Percentiles rank a stretch among this genome's conserved stretches.
Evolutionary conservation across 2,797 vertebrate species (phyloP).

Genomic region (Hyperoplus lanceolatus): DNA sequence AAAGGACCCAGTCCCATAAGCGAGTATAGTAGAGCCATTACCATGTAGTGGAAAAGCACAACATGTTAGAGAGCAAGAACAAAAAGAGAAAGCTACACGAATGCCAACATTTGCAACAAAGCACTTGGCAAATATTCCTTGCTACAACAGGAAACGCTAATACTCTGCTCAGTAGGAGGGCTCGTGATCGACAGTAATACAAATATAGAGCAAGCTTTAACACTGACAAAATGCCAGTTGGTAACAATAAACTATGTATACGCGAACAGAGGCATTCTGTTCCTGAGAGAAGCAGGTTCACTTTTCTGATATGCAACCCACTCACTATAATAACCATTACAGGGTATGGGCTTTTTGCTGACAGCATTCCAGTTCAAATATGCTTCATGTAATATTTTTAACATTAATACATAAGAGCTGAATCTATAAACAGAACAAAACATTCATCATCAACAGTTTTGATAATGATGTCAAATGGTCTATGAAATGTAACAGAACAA

Average conservation of each 20-base stretch:
- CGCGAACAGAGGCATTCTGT: slow-evolving; percentile 23
- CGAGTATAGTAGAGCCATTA: too few relatives aligned
- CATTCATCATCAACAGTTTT: background rate
- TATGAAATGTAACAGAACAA: background rate
- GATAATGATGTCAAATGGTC: background rate
- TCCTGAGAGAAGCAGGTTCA: slow-evolving; percentile 17
- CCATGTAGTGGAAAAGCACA: too few relatives aligned
- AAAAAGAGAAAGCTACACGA: slow-evolving; percentile 11
- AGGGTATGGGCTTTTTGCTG: background rate
- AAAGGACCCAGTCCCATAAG: too few relatives aligned
- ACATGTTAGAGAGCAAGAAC: background rate
- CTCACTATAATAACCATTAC: background rate
- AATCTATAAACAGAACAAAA: background rate
- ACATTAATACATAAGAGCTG: background rate
- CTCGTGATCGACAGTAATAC: slow-evolving; percentile 48
- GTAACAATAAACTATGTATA: slow-evolving; percentile 21
- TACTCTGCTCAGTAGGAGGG: slow-evolving; percentile 20
- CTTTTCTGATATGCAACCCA: slow-evolving; percentile 11
- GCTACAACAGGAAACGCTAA: slow-evolving; percentile 29
- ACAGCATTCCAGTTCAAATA: background rate
- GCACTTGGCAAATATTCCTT: slow-evolving; percentile 30
- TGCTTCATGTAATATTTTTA: background rate
- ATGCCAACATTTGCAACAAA: slow-evolving; percentile 18
- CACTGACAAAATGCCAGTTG: slow-evolving; percentile 27
- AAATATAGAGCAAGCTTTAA: slow-evolving; percentile 32